Percentiles rank a stretch among this genome's conserved stretches.
Evolutionary conservation across 2,888 invertebrate genomes (phyloP).

Genomic region (Patella pellucida): DNA sequence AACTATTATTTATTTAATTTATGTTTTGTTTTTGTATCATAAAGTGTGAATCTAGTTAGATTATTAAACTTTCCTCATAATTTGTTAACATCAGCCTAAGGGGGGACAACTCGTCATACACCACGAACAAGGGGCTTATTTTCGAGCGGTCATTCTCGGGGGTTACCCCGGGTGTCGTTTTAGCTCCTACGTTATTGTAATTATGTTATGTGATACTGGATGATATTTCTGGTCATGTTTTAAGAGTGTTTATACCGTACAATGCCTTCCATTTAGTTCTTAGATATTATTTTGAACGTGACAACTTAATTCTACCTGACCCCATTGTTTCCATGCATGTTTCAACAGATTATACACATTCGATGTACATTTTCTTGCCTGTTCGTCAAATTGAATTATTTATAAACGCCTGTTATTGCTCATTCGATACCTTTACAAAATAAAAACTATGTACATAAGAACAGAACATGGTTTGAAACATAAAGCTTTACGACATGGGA

Average conservation of each 20-base stretch:
- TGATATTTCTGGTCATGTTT: too few relatives aligned
- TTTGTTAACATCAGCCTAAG: background rate
- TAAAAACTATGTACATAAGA: background rate
- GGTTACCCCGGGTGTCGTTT: too few relatives aligned
- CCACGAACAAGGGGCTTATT: too few relatives aligned
- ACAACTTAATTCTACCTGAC: too few relatives aligned
- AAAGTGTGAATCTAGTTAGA: constrained; percentile 7
- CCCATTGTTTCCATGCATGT: background rate
- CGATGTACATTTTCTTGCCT: constrained; percentile 12
- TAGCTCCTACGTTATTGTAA: too few relatives aligned
- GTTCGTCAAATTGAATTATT: constrained; percentile 8
- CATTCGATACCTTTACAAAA: background rate
- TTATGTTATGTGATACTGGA: too few relatives aligned
- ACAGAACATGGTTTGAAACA: constrained; percentile 10
- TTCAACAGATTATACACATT: background rate
- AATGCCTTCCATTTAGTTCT: too few relatives aligned
- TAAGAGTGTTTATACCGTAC: too few relatives aligned
- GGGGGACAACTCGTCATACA: too few relatives aligned
- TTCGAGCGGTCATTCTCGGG: too few relatives aligned
- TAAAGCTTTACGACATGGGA: constrained; percentile 11
- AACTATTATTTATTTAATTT: constrained; percentile 1
- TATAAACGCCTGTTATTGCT: constrained; percentile 8
- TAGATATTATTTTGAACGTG: too few relatives aligned
- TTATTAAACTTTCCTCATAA: background rate
- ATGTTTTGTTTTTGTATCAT: constrained; percentile 11